Evolutionary conservation across 2,113 vertebrate species (phyloP).

Genomic region (Neotragus moschatus): DNA sequence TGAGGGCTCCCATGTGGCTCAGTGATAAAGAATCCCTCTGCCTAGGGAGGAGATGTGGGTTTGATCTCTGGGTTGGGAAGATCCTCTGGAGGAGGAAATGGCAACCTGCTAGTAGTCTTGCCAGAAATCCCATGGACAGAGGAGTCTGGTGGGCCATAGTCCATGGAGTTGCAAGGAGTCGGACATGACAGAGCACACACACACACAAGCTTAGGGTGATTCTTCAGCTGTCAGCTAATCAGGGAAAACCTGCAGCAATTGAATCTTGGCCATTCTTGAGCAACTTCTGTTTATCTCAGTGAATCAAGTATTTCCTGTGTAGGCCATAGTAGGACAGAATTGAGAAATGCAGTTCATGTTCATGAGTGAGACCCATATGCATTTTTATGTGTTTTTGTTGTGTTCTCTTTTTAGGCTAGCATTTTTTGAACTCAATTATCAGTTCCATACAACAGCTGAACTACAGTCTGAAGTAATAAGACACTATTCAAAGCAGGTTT

Average conservation of each 20-base stretch:
- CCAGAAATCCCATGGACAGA: background rate
- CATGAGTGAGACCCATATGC: background rate
- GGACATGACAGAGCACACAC: fast-evolving
- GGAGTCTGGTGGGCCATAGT: background rate
- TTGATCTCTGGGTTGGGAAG: background rate
- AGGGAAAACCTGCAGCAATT: background rate
- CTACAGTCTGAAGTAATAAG: conserved; percentile 90
- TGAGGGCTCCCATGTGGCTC: background rate
- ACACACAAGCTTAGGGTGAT: background rate
- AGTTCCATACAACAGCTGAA: conserved; percentile 91
- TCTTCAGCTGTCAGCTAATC: background rate
- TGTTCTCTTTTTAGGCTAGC: conserved; percentile 83
- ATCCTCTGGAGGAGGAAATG: background rate
- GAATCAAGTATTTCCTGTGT: background rate
- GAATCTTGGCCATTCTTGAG: background rate
- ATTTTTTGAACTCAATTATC: conserved; percentile 91
- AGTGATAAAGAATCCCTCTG: background rate
- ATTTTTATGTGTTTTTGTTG: background rate
- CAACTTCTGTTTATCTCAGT: background rate
- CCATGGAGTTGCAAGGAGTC: background rate
- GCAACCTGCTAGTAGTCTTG: background rate
- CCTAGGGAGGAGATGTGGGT: background rate
- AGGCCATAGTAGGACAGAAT: background rate
- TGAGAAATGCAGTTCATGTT: background rate
- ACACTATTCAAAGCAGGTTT: conserved; percentile 97